Base-by-base conservation (phyloP, 2,113 vertebrate species). In the Cyphomyrus discorhynchus region DNA sequence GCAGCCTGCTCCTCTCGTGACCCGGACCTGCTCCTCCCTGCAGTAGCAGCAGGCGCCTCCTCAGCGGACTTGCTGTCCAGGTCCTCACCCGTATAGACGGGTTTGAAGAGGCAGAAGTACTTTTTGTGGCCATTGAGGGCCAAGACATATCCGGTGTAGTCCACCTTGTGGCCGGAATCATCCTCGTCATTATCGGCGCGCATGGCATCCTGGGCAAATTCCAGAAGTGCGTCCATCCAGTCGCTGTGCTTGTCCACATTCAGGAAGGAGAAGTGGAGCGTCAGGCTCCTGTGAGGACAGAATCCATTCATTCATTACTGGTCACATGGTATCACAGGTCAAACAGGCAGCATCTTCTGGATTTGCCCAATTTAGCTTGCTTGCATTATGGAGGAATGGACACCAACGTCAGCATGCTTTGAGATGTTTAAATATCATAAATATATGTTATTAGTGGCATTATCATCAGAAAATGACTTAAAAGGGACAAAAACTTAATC, bases 121-220 rank as follows among this genome's bases (percentile, higher is more conserved):
- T 99, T 99, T 94, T 98, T 99, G 94, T 99, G 97, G 80, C 98
- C 98, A 0, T 99, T 99, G 5, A 99, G 96, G 0, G 98, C 98
- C 94, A 99, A 95, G 10, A 99, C 98, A 0, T 97, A 98, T 80
- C 98, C 98, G 0, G 97, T 98, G 95, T 98, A 98, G 95, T 99
- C 98, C 0, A 96, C 91, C 92, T 97, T 98, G 42, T 95, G 97
- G 92, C 58, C 89, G 47, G 91, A 92, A 80, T 99, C 97, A 0
- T 98, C 98, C 89, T 98, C 97, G 24, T 98, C 97, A 0, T 96
- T 95, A 42, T 96, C 94, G 66, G 97, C 96, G 0, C 96, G 96
- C 89, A 97, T 95, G 0, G 95, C 95, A 0, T 99, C 98, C 93
- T 98, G 98, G 0, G 97, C 97, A 0, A 97, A 97, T 83, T 98